Conservation (phyloP, 2,113 vertebrate genomes). For the Struthio camelus region DNA sequence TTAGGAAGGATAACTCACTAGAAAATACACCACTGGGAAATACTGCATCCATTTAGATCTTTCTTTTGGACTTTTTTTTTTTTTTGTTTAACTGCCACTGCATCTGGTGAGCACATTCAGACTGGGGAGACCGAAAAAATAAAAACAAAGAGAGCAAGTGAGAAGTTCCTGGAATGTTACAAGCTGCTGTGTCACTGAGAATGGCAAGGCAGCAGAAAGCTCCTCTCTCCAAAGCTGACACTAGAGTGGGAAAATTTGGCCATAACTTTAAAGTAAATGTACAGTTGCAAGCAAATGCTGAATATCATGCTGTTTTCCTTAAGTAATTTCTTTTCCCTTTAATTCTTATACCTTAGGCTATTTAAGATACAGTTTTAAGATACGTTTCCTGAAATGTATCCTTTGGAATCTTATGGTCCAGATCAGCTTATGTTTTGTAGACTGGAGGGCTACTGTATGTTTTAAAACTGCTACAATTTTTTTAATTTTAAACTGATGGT, state of each 20-base stretch:
- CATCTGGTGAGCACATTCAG: constrained; percentile 67
- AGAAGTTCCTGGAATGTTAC: constrained; percentile 55
- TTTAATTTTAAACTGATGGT: background rate
- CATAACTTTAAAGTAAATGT: background rate
- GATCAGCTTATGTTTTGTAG: background rate
- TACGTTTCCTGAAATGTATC: background rate
- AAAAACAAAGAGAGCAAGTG: background rate
- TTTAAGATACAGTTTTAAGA: background rate
- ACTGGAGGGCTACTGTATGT: background rate
- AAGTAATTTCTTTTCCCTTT: background rate
- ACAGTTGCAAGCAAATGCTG: background rate
- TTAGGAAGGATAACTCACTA: constrained; percentile 3
- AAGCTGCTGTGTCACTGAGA: constrained; percentile 72
- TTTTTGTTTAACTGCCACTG: constrained; percentile 20
- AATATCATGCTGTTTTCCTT: background rate
- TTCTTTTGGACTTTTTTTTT: background rate
- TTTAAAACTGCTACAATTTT: background rate
- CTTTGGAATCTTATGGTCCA: background rate
- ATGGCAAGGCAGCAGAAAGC: constrained; percentile 56
- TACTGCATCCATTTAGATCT: background rate
- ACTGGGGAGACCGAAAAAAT: background rate
- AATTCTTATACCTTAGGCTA: background rate
- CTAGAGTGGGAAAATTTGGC: constrained; percentile 67
- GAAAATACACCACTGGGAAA: constrained; percentile 20
- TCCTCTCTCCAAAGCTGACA: background rate